A percentile compares a stretch with the other conserved stretches of the same genome.
phyloP scores from a whole-genome alignment of 1,140 invertebrate species.

The Macrosteles quadrilineatus region DNA sequence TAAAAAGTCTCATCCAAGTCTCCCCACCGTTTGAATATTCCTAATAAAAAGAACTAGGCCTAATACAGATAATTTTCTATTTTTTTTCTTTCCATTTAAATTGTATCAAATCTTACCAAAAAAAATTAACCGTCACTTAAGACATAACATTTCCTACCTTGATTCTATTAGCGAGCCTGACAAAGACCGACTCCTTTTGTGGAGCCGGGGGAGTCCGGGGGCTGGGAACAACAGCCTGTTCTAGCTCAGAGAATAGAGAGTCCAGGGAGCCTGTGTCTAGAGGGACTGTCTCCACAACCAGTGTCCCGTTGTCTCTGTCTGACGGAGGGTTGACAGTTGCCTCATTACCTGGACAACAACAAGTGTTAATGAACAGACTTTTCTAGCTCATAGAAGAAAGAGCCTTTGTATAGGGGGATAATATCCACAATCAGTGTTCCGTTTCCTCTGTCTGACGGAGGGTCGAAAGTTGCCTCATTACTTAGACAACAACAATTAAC shows the following conservation, averaged over 20 bases:
- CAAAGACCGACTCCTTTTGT: conserved; percentile 91
- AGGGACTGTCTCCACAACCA: conserved; percentile 44
- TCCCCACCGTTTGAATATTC: too few relatives aligned
- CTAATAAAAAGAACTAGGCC: too few relatives aligned
- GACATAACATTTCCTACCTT: too few relatives aligned
- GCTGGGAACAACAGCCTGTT: conserved; percentile 47
- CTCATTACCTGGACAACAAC: not conserved
- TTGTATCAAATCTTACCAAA: too few relatives aligned
- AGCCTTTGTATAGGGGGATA: conserved; percentile 45
- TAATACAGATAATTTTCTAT: too few relatives aligned
- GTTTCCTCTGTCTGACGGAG: conserved; percentile 23
- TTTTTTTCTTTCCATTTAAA: too few relatives aligned
- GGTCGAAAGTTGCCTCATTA: not conserved
- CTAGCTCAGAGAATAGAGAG: conserved; percentile 54
- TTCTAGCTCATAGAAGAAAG: conserved; percentile 54
- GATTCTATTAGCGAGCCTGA: conserved; percentile 92
- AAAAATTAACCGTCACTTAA: too few relatives aligned
- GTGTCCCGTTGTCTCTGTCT: conserved; percentile 34
- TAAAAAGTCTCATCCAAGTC: too few relatives aligned
- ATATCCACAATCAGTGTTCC: conserved; percentile 45
- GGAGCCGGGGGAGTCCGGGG: conserved; percentile 43
- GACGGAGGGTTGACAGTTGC: not conserved
- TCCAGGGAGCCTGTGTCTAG: conserved; percentile 51
- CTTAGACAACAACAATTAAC: not conserved
- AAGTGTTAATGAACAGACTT: conserved; percentile 47